Base-by-base conservation (phyloP, 1,140 invertebrate genomes). In the Archivesica marissinica region DNA sequence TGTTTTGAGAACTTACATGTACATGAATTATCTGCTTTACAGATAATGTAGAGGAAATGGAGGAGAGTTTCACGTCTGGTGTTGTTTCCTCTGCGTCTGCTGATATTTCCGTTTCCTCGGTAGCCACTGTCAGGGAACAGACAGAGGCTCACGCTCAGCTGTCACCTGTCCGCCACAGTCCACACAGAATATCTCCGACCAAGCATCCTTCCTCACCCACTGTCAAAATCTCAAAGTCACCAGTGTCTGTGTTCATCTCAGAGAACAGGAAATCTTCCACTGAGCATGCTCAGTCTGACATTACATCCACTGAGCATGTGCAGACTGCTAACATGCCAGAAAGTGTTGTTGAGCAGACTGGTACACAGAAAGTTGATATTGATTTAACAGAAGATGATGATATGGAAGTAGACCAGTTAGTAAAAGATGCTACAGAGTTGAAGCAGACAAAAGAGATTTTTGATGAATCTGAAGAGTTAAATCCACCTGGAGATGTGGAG, bases 31-130 rank as follows among this genome's bases (percentile, higher is more conserved):
- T n/a, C n/a, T n/a, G n/a, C 9, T 38, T 80, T 80, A 9, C 30
- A 80, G 78, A 80, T 28, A 47, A 70, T 33, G 78, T 80, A 38
- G 78, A 80, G 41, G 64, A 80, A 23, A 80, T 80, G 78, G 78
- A 80, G 17, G 61, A 47, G 25, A 70, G 78, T 52, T 82, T 41
- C 56, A 47, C 28, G n/a, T 61, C 76, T 13, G 33, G 52, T n/a
- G 33, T 39, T 41, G 33, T 25, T 20, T 78, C 79, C 0, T 68
- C 79, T 56, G 79, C 59, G 30, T 68, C 64, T 6, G 44, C 47
- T 13, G 68, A 82, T 30, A 23, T 61, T n/a, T 82, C 79, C 11
- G 11, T 70, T 2, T 30, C 52, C 23, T 82, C 79, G 17, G 56
- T 25, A 38, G 39, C 52, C 0, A 82, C 79, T 35, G 79, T 82